Evolutionary conservation across 2,113 vertebrate genomes (phyloP).

Genomic region (Ginglymostoma cirratum): DNA sequence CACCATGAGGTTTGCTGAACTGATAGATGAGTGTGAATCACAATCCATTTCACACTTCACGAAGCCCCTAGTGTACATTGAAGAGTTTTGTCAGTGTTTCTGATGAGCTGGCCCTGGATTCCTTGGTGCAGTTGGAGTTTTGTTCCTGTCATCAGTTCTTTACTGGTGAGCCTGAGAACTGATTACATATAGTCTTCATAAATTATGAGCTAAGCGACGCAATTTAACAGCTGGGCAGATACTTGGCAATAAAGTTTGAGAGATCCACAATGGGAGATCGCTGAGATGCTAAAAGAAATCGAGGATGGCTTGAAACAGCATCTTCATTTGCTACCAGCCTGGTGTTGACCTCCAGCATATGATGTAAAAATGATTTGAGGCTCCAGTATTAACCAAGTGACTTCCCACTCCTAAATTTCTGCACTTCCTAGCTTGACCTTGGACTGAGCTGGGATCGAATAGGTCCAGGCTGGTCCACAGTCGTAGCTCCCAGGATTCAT

Average conservation of each 20-base stretch:
- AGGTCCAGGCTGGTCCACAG: too few species aligned
- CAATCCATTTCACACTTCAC: neutral
- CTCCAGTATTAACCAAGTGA: neutral
- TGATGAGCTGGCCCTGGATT: neutral
- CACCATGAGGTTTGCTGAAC: neutral
- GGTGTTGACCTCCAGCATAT: neutral
- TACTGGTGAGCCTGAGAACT: neutral
- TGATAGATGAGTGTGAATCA: neutral
- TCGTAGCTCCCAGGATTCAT: neutral
- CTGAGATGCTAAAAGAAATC: neutral
- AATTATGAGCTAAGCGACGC: neutral
- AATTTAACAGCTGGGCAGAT: neutral
- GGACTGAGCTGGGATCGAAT: neutral
- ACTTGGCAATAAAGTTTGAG: neutral
- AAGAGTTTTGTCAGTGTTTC: neutral
- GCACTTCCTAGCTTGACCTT: neutral
- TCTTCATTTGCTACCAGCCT: neutral
- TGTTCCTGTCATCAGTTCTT: neutral
- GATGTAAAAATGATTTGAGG: neutral
- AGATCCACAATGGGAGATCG: neutral
- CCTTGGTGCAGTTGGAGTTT: neutral
- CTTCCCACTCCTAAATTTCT: neutral
- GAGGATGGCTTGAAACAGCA: neutral
- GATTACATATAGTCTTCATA: neutral
- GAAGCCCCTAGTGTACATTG: neutral